Base-by-base conservation (phyloP, 2,888 invertebrate genomes). In the Neoascia interrupta region DNA sequence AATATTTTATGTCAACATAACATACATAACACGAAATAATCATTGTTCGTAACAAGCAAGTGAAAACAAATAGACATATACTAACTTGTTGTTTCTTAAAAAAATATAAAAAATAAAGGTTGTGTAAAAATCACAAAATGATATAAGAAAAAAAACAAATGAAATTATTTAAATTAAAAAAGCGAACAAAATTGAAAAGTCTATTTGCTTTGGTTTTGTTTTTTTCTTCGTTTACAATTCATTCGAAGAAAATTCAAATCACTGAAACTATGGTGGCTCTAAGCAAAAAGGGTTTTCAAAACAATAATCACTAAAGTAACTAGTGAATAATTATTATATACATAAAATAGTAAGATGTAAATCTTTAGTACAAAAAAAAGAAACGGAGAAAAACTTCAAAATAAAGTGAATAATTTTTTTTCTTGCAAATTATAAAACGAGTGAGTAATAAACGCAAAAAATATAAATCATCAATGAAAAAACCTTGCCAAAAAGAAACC, bases 381-480 rank as follows among this genome's bases (percentile, higher is more conserved):
- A 37, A 60, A 47, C 18, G 47, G 41, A 49, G 43, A 51, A 49
- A 18, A 37, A 18, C 56, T 43, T 68, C n/a, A n/a, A 58, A 23
- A 60, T 43, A 43, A 51, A 53, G 34, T 47, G 60, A 18, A 28
- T 43, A 56, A 21, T 82, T 82, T 82, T 81, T 82, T 83, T 80
- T 81, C 81, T 66, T 81, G 51, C 80, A 73, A 82, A 80, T 72
- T 54, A 72, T 70, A 51, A 23, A 54, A 4, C 80, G 61, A 64
- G 70, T 56, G 58, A 51, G 54, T 74, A 10, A 49, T 60, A 49
- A 56, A 76, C 49, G 76, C 58, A 45, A 37, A 34, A 10, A 43
- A 41, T 28, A 43, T 19, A 74, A 60, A 15, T 13, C 16, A 66
- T 51, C 18, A 56, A 26, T 11, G 6, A 13, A 47, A 26, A 11